These are phyloP conservation scores for Ypsolopha sequella DNA, from an alignment of 2,888 invertebrate genomes.

Conservation along the genomic window DNA sequence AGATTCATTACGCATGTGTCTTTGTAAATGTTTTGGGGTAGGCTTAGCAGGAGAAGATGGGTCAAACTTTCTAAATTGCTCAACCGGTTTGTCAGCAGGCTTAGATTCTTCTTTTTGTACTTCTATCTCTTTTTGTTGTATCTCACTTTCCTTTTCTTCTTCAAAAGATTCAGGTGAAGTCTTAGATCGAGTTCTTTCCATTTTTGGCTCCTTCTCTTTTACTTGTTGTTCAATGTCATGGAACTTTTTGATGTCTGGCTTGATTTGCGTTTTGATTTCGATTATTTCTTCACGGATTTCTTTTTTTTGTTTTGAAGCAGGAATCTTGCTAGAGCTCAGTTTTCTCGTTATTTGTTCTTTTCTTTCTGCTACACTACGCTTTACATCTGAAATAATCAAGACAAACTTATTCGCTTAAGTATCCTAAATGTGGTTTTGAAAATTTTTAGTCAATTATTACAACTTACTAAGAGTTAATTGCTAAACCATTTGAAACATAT, in stretches of 20 bases:
- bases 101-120: slow-evolving; percentile 40
- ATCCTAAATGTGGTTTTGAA: no score
- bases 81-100: slow-evolving; percentile 38
- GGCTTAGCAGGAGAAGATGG: slow-evolving; percentile 60
- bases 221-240: slow-evolving; percentile 65
- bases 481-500: no score
- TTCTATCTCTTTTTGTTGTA: slow-evolving; percentile 26
- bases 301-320: slow-evolving; percentile 79
- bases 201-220: slow-evolving; percentile 45
- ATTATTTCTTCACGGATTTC: slow-evolving; percentile 81
- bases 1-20: slow-evolving; percentile 66
- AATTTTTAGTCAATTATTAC: not conserved
- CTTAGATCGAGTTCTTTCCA: slow-evolving; percentile 51
- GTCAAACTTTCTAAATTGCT: slow-evolving; percentile 57
- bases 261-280: slow-evolving; percentile 77
- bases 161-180: slow-evolving; percentile 46
- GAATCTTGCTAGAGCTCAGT: slow-evolving; percentile 77
- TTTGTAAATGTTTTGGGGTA: slow-evolving; percentile 64
- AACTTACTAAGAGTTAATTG: not conserved
- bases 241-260: slow-evolving; percentile 65
- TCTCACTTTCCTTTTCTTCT: slow-evolving; percentile 35
- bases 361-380: slow-evolving; percentile 81
- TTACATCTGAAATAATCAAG: slow-evolving; percentile 44
- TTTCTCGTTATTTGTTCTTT: slow-evolving; percentile 82
- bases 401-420: not conserved